Base-by-base conservation (phyloP, 2,888 invertebrate genomes). In the Dryobotodes eremita region DNA sequence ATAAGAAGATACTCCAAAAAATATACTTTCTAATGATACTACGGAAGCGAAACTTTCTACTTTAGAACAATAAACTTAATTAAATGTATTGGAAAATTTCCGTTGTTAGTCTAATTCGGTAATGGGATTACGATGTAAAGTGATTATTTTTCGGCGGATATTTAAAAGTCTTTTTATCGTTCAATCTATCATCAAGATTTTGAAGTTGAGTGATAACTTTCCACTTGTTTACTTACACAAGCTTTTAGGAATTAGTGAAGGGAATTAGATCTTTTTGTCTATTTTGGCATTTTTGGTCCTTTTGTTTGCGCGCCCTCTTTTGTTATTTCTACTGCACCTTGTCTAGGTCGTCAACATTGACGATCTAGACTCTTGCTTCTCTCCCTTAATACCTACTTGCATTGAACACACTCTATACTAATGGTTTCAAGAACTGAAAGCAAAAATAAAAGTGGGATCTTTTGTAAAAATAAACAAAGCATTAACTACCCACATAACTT, bases 11-110 rank as follows among this genome's bases (percentile, higher is more conserved):
- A 71, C 70, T 77, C 57, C 36, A 72, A 78, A 87, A 84, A 83
- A 64, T 82, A 86, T 77, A 84, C 89, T 88, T 79, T 86, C 73
- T 86, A 89, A 88, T 82, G 62, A 55, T 69, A 48, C 20, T 26
- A n/a, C 55, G 78, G 46, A 72, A 77, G 48, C 46, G 48, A 48
- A 62, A 79, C 87, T 87, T 87, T 89, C 86, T 83, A 81, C 75
- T 88, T 62, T 17, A 55, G 23, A 82, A 87, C 79, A 87, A 89
- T 82, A 76, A 75, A 73, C 36, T 42, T 76, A 77, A 75, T 86
- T n/a, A 71, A 74, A 64, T 85, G 13, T 73, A 62, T 68, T 26
- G 75, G 66, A 77, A 83, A 66, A 48, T 26, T 72, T 72, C 31
- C 59, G 69, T 61, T 70, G 65, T 72, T 71, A n/a, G 26, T 17